A percentile compares a stretch with the other conserved stretches of the same genome.
phyloP scores from a whole-genome alignment of 2,888 invertebrate species.

The Bursaphelenchus okinawaensis region DNA sequence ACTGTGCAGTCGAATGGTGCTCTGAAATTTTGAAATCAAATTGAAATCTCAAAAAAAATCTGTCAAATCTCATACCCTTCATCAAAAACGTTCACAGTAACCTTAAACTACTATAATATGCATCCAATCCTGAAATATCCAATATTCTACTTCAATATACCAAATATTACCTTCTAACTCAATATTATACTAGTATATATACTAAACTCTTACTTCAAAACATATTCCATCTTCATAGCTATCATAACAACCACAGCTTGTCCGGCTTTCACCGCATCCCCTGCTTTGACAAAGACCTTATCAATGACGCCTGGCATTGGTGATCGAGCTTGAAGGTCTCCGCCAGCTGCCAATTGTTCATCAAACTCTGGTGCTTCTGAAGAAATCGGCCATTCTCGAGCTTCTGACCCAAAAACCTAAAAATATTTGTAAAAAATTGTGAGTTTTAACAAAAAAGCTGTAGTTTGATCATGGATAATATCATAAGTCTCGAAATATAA shows the following conservation, averaged over 20 bases:
- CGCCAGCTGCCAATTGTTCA: slow-evolving; percentile 17
- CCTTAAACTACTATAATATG: no score
- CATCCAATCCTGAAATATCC: no score
- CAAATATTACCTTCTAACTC: no score
- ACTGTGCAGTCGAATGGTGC: slow-evolving; percentile 46
- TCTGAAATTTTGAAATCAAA: slow-evolving; percentile 19
- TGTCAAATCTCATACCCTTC: neutral
- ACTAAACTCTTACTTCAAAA: slow-evolving; percentile 70
- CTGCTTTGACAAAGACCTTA: slow-evolving; percentile 72
- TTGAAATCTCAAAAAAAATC: neutral
- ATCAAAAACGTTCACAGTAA: no score
- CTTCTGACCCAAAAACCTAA: slow-evolving; percentile 23
- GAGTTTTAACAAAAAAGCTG: no score
- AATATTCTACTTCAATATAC: no score
- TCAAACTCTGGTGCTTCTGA: slow-evolving; percentile 12
- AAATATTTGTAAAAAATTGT: no score
- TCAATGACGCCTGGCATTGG: slow-evolving; percentile 96
- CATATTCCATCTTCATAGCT: slow-evolving; percentile 99
- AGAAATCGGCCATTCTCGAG: slow-evolving; percentile 24
- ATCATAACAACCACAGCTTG: slow-evolving; percentile 87
- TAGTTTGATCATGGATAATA: no score
- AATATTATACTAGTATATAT: no score
- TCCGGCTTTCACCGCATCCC: slow-evolving; percentile 71
- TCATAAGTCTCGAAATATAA: no score
- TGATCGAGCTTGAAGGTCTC: slow-evolving; percentile 62